Base-by-base conservation (phyloP, 1,140 invertebrate genomes). In the Berghia stephanieae region DNA sequence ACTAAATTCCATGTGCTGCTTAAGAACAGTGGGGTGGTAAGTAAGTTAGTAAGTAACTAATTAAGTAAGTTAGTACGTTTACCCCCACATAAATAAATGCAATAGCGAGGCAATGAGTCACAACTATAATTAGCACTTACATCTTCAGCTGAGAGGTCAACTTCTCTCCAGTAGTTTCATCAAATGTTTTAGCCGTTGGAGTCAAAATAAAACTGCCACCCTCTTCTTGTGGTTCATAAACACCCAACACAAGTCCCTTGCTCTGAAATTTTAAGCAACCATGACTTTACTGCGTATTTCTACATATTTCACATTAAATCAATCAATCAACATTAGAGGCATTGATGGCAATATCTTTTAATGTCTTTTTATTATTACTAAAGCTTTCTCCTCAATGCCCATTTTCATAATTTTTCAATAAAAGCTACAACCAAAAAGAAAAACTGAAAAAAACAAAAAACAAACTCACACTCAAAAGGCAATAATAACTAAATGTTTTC, bases 171-270 rank as follows among this genome's bases (percentile, higher is more conserved):
- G 88, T 85, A 40, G 82, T 82, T 73, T 91, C 84, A 85, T 92
- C 90, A 81, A 91, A 92, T 73, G 88, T 87, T 80, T 88, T 83
- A 72, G 92, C 91, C 74, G 91, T 83, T 52, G 89, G 84, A 49
- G 92, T 92, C 43, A 93, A 83, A 36, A 85, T 86, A 49, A 80
- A 63, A 16, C 81, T 67, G 43, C 81, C 87, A 73, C 89, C 85
- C 68, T 90, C 85, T 79, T 90, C 88, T 57, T 74, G 52, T 4
- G 78, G 67, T 46, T 83, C 78, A 80, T 92, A 92, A 40, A 91
- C 88, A 77, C 92, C 92, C 55, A 93, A 86, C 42, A 92, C 91
- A 42, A 92, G 80, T 57, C 91, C 91, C 83, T 89, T 91, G 90
- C 91, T 84, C 67, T 90, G 89, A 84, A 79, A 80, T 78, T 34